These are phyloP conservation scores for Centruroides vittatus DNA, from an alignment of 1,140 invertebrate species.

Conservation along the genomic window DNA sequence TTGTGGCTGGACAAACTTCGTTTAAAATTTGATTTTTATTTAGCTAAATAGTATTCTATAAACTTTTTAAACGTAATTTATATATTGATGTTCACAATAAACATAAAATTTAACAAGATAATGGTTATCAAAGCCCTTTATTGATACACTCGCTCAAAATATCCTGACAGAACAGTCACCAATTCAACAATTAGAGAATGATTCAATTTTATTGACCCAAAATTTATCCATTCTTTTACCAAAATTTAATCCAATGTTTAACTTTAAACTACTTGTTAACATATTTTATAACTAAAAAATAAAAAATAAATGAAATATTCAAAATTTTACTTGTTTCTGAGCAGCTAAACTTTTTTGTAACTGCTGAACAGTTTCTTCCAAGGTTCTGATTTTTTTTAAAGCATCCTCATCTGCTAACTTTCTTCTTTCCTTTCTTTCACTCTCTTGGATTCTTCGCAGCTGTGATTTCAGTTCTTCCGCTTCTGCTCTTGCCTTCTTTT, in stretches of 20 bases:
- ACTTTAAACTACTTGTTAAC: not conserved
- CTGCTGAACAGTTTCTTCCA: slow-evolving; percentile 63
- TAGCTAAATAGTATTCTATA: too few relatives aligned
- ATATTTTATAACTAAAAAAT: not conserved
- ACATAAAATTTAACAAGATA: too few relatives aligned
- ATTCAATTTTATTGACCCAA: too few relatives aligned
- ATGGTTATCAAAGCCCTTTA: too few relatives aligned
- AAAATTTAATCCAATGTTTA: not conserved
- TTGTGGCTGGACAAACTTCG: too few relatives aligned
- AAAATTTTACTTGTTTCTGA: slow-evolving; percentile 54
- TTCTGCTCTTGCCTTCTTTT: slow-evolving; percentile 77
- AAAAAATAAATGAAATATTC: not conserved
- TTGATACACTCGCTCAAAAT: too few relatives aligned
- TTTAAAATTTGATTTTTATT: too few relatives aligned
- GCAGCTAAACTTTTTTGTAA: slow-evolving; percentile 38
- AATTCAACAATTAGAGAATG: too few relatives aligned
- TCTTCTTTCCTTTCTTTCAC: slow-evolving; percentile 77
- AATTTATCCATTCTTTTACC: too few relatives aligned
- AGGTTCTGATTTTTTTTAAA: slow-evolving; percentile 80
- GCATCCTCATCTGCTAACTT: slow-evolving; percentile 92
- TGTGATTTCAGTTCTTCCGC: slow-evolving; percentile 64
- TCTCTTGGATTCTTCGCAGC: slow-evolving; percentile 40
- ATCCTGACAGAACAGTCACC: too few relatives aligned
- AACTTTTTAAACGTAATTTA: too few relatives aligned
- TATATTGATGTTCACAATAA: too few relatives aligned